Evolutionary conservation across 2,888 invertebrate species (phyloP).

Genomic region (Coleophora deauratella): DNA sequence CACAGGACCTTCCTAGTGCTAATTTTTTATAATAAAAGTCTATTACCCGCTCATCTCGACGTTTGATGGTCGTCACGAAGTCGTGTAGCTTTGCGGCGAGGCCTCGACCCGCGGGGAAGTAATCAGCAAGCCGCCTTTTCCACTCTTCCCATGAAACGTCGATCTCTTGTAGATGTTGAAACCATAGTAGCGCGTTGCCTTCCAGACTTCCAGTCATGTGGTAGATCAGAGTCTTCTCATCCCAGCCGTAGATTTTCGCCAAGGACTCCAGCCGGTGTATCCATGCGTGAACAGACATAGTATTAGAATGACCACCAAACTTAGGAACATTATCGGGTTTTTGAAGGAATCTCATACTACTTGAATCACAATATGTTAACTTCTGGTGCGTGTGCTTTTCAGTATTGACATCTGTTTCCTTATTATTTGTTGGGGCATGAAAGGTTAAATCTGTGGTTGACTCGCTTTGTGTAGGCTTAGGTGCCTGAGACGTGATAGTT

Average conservation of each 20-base stretch:
- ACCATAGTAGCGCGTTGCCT: constrained; percentile 9
- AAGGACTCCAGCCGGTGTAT: constrained; percentile 8
- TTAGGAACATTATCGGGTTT: no score
- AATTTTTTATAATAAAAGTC: constrained; percentile 10
- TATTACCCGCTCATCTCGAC: constrained; percentile 4
- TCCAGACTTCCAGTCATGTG: constrained; percentile 9
- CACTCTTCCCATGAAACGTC: constrained; percentile 8
- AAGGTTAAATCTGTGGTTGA: no score
- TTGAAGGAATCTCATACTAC: no score
- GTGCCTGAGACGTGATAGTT: no score
- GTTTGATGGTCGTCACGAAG: constrained; percentile 1
- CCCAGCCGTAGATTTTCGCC: constrained; percentile 9
- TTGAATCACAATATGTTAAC: no score
- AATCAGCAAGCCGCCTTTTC: constrained; percentile 4
- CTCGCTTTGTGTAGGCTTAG: no score
- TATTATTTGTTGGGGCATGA: no score
- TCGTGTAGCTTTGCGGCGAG: constrained; percentile 3
- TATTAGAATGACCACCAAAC: constrained; percentile 6
- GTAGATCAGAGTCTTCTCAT: constrained; percentile 7
- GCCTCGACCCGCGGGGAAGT: constrained; percentile 7
- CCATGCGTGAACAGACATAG: constrained; percentile 6
- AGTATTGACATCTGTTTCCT: no score
- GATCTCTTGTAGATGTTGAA: constrained; percentile 6
- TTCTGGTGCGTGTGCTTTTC: no score
- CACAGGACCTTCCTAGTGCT: constrained; percentile 4